These are phyloP conservation scores for Phoxinus phoxinus DNA, from an alignment of 2,113 vertebrate genomes.

Conservation along the genomic window DNA sequence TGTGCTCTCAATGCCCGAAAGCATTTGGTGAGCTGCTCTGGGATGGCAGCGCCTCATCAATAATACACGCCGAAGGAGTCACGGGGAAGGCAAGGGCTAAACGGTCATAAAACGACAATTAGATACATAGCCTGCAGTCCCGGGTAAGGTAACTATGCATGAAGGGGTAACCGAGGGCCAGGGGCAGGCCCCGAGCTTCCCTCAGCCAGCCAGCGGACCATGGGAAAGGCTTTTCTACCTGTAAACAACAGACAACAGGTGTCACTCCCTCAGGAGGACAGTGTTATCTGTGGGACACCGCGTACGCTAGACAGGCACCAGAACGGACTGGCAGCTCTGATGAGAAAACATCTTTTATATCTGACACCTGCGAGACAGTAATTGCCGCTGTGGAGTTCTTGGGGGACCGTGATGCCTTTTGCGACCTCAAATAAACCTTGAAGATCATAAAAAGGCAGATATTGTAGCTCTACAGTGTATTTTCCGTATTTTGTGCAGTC, in stretches of 20 bases:
- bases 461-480: not conserved
- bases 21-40: slow-evolving; percentile 12
- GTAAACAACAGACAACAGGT: slow-evolving; percentile 43
- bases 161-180: slow-evolving; percentile 21
- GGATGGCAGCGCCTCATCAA: slow-evolving; percentile 32
- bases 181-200: slow-evolving; percentile 22
- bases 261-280: slow-evolving; percentile 26
- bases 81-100: slow-evolving; percentile 40
- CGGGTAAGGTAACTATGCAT: slow-evolving; percentile 35
- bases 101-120: slow-evolving; percentile 43
- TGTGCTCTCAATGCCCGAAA: not conserved
- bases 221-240: slow-evolving; percentile 18
- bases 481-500: not conserved
- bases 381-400: slow-evolving; percentile 25
- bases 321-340: not conserved
- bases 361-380: slow-evolving; percentile 20
- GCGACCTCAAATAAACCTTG: slow-evolving; percentile 18
- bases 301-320: slow-evolving; percentile 4
- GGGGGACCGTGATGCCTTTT: not conserved
- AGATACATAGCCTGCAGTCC: slow-evolving; percentile 29
- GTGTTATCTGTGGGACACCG: not conserved
- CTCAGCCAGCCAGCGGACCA: slow-evolving; percentile 10
- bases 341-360: slow-evolving; percentile 34
- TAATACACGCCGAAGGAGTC: slow-evolving; percentile 39
- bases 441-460: not conserved